Conservation (phyloP, 1,140 invertebrate species). For the Pogonognathellus flavescens region DNA sequence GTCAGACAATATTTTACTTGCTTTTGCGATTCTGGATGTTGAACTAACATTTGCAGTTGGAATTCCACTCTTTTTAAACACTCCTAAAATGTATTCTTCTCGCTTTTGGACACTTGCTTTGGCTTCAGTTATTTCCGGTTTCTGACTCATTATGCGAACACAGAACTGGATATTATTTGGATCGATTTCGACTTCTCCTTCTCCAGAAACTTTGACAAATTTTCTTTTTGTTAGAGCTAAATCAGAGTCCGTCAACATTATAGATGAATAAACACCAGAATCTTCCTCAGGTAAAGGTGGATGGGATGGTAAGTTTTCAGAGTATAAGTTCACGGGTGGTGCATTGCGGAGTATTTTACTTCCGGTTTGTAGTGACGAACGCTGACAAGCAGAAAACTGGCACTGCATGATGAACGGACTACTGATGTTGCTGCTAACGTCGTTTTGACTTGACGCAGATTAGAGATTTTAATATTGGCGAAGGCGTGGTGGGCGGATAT, state of each 20-base stretch:
- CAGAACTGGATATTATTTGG: conserved; percentile 59
- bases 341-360: too few species aligned
- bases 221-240: conserved; percentile 41
- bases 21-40: not conserved
- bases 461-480: not conserved
- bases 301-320: not conserved
- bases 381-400: conserved; percentile 10
- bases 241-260: conserved; percentile 45
- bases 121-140: conserved; percentile 43
- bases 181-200: conserved; percentile 49
- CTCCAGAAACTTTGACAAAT: conserved; percentile 62
- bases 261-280: conserved; percentile 50
- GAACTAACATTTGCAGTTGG: not conserved
- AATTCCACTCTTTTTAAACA: conserved; percentile 52
- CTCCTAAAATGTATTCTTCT: conserved; percentile 55
- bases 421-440: not conserved
- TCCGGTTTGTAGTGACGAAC: not conserved
- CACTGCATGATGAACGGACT: not conserved
- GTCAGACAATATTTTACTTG: conserved; percentile 1
- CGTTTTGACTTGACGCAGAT: not conserved
- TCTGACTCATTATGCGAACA: conserved; percentile 51
- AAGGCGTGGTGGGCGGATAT: conserved; percentile 8
- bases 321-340: not conserved
- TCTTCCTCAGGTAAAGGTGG: conserved; percentile 33
- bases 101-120: conserved; percentile 56